phyloP scores from a whole-genome alignment of 2,797 vertebrate species.

The Amphiprion clarkii region DNA sequence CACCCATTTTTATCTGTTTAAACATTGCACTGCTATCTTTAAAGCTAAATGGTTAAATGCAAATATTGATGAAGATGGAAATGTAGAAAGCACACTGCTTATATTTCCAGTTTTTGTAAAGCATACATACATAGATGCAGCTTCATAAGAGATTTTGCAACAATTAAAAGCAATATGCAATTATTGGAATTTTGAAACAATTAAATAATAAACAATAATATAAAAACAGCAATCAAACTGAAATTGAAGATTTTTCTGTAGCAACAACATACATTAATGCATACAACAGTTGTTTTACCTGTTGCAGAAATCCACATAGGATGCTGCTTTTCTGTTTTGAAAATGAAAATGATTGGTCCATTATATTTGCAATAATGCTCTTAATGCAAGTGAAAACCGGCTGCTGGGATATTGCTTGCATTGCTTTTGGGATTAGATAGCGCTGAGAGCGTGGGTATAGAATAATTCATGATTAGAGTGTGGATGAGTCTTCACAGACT shows the following conservation, averaged over 20 bases:
- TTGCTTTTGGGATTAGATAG: conserved; percentile 44
- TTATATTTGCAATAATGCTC: conserved; percentile 17
- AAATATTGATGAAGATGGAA: background rate
- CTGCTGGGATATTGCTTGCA: conserved; percentile 25
- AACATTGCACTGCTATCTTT: background rate
- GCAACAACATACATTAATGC: background rate
- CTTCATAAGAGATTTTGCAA: background rate
- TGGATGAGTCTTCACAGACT: conserved; percentile 21
- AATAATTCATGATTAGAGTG: conserved; percentile 59
- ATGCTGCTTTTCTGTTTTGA: background rate
- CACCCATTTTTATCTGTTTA: background rate
- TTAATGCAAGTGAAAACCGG: conserved; percentile 5
- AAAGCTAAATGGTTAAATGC: background rate
- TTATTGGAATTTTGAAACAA: background rate
- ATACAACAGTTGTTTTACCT: background rate
- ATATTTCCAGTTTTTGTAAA: background rate
- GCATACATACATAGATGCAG: background rate
- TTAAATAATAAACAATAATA: background rate
- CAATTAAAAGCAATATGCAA: background rate
- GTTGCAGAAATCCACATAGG: background rate
- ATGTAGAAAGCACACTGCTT: background rate
- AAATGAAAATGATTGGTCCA: background rate
- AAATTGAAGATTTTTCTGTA: background rate
- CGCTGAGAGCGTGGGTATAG: conserved; percentile 18
- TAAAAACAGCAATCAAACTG: background rate